Percentiles rank a stretch among this genome's conserved stretches.
Conservation (phyloP, 30 jellyfish, hydroid and myxozoan genomes). For the Aurelia sp. region DNA sequence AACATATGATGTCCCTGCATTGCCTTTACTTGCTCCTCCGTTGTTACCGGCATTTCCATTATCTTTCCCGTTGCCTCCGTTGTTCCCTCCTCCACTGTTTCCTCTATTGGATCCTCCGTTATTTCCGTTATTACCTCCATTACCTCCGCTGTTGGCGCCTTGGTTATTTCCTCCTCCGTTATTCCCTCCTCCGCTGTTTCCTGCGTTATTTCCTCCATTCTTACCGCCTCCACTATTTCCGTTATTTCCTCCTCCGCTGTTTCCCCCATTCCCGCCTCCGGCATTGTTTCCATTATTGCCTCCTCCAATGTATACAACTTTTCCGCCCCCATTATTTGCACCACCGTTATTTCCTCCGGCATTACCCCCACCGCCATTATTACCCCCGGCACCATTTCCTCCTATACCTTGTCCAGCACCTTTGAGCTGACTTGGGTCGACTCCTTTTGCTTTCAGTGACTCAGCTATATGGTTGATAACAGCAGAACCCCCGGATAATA, state of each 20-base stretch:
- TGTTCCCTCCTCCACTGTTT: conserved; percentile 21
- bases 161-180: conserved; percentile 24
- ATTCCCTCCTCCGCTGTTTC: conserved; percentile 20
- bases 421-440: conserved; percentile 21
- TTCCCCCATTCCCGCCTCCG: conserved; percentile 18
- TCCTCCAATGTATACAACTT: conserved; percentile 33
- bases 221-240: conserved; percentile 27
- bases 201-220: conserved; percentile 3
- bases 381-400: conserved; percentile 17
- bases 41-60: conserved; percentile 16
- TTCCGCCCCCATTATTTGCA: conserved; percentile 10
- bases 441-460: conserved; percentile 62
- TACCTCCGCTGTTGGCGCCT: not conserved
- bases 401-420: conserved; percentile 10
- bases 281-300: conserved; percentile 15
- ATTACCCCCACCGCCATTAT: conserved; percentile 6
- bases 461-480: conserved; percentile 67
- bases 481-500: conserved; percentile 91
- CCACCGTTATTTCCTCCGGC: conserved; percentile 39
- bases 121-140: not conserved
- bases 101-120: conserved; percentile 6
- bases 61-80: not conserved
- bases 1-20: conserved; percentile 24
- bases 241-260: conserved; percentile 30
- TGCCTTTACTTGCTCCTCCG: conserved; percentile 4